Evolutionary conservation across 2,797 vertebrate species (phyloP), one percentile per base, ranked within the genome.

Genomic region (Tympanoctomys barrerae): DNA sequence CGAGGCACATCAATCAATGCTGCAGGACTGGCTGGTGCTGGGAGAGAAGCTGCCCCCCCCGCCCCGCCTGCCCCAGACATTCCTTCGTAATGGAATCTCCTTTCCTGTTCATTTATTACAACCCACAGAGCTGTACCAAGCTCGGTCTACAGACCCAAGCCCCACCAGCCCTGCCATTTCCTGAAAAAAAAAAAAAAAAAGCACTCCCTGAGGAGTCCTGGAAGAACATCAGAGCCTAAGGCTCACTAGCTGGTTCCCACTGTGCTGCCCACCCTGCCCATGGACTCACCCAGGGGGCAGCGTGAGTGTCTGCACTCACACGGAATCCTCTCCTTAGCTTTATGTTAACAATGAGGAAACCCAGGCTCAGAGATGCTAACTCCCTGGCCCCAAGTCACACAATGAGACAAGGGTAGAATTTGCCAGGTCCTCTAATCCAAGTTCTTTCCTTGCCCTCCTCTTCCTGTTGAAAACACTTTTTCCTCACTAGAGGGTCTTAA

Each of bases 51-150:
- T 0, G 52, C 54, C 73, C 87, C 61, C 61, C 80, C 89, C 88
- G 96, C 91, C 24, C 26, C 91, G 85, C 96, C 96, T 92, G 81
- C 95, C 85, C 91, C 89, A 96, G 93, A 96, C 98, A 97, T 98
- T 97, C 97, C 97, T 97, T 89, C 16, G 49, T 96, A 96, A 97
- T 97, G 95, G 97, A 97, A 96, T 95, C 96, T 97, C 97, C 96
- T 96, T 97, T 96, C 97, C 95, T 96, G 96, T 96, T 96, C 97
- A 94, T 97, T 97, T 96, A 97, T 96, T 96, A 97, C 94, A 96
- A 46, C 96, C 85, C 89, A 19, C 91, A 75, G 89, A 96, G 75
- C 92, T 91, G 82, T 9, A 57, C 97, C 95, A 96, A 80, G 64
- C 78, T 39, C 46, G 4, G 86, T 71, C 91, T 95, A 87, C 87